Evolutionary conservation across 2,888 invertebrate species (phyloP).

Genomic region (Drosophila colorata): DNA sequence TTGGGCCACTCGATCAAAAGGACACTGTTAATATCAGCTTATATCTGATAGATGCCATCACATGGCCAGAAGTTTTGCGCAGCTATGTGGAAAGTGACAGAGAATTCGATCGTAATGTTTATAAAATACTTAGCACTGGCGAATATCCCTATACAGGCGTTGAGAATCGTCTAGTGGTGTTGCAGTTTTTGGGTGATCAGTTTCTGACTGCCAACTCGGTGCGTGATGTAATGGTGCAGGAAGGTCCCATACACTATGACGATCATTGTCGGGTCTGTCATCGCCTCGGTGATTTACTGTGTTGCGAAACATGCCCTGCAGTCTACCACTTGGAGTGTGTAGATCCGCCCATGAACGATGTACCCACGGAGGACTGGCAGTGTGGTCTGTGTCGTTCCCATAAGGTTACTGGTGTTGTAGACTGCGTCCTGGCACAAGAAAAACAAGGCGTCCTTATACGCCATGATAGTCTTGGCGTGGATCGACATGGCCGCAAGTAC

Average conservation of each 20-base stretch:
- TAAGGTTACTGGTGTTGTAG: conserved; percentile 95
- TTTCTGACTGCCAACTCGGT: conserved; percentile 97
- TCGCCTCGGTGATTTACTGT: conserved; percentile 96
- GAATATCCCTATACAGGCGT: conserved; percentile 96
- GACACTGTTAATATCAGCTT: conserved; percentile 97
- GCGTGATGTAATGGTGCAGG: conserved; percentile 96
- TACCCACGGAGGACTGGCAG: conserved; percentile 99
- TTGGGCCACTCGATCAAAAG: conserved; percentile 98
- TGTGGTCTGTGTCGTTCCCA: conserved; percentile 97
- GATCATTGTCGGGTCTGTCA: conserved; percentile 97
- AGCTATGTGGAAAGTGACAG: conserved; percentile 96
- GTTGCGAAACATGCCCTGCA: conserved; percentile 99
- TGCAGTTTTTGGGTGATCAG: conserved; percentile 97
- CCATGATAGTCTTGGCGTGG: conserved; percentile 97
- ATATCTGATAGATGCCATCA: conserved; percentile 96
- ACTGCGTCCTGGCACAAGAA: conserved; percentile 96
- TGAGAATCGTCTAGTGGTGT: conserved; percentile 91
- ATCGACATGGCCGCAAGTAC: conserved; percentile 98
- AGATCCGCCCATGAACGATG: conserved; percentile 96
- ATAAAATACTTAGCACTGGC: conserved; percentile 89
- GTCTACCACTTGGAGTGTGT: conserved; percentile 99
- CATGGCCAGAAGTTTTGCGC: conserved; percentile 97
- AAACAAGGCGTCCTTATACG: conserved; percentile 95
- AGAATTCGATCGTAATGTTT: conserved; percentile 90
- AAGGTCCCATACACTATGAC: conserved; percentile 97